phyloP scores from a whole-genome alignment of 2,797 vertebrate species.

The Delichon dasypus region DNA sequence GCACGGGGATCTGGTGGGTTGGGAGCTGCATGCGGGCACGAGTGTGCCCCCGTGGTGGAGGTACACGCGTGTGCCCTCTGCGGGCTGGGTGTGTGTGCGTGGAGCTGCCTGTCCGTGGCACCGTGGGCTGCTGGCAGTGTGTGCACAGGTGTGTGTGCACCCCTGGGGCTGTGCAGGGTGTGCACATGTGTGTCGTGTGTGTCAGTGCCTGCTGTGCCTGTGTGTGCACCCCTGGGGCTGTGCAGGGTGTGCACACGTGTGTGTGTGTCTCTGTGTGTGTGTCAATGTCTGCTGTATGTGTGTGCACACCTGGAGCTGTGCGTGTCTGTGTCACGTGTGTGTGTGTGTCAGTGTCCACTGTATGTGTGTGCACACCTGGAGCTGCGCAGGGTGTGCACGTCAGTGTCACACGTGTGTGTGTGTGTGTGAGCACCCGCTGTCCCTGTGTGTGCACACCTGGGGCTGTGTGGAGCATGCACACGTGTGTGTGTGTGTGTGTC shows the following conservation, averaged over 20 bases:
- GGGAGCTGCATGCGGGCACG: not conserved
- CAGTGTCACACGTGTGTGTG: no score
- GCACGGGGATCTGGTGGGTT: not conserved
- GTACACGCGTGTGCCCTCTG: not conserved
- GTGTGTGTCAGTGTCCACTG: no score
- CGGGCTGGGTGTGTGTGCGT: rapidly evolving
- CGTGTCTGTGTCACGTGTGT: no score
- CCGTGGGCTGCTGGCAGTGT: not conserved
- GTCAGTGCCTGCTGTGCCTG: rapidly evolving
- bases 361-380: no score
- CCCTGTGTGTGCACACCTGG: not conserved
- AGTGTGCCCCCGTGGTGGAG: rapidly evolving
- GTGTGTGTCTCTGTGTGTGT: no score
- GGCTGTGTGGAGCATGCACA: no score
- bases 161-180: no score
- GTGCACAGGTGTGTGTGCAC: not conserved
- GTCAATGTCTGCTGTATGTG: no score
- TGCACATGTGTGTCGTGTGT: not conserved
- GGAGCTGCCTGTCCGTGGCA: rapidly evolving
- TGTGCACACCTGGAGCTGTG: not conserved
- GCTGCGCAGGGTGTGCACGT: no score
- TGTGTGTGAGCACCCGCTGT: no score
- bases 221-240: no score
- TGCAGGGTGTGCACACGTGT: not conserved
- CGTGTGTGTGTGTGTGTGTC: not conserved